Percentiles rank a stretch among this genome's conserved stretches.
Conservation (phyloP, 2,888 invertebrate species). For the Zootermopsis nevadensis region DNA sequence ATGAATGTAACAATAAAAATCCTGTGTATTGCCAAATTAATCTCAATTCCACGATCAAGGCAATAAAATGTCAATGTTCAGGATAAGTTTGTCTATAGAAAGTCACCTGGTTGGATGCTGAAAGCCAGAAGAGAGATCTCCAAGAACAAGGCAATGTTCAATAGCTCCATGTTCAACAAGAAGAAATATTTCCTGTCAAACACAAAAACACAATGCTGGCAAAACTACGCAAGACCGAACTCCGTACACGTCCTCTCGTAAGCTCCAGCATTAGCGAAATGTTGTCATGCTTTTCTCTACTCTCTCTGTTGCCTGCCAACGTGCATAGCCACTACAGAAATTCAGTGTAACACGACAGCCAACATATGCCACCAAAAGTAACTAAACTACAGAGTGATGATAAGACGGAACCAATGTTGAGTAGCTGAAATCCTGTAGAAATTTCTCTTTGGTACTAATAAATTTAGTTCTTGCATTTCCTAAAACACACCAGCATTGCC, state of each 20-base stretch:
- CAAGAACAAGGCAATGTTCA: not conserved
- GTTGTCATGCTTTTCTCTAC: not conserved
- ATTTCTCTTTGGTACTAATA: no score
- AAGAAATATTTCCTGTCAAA: not conserved
- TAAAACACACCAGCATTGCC: no score
- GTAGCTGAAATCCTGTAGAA: no score
- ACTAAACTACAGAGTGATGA: not conserved
- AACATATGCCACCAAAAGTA: not conserved
- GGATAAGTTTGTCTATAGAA: no score
- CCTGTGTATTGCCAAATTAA: no score
- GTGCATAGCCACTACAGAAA: not conserved
- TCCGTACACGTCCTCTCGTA: not conserved
- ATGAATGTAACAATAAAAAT: no score
- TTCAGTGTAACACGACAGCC: not conserved
- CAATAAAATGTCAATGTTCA: no score
- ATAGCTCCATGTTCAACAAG: not conserved
- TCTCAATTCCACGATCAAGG: no score
- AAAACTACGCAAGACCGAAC: no score
- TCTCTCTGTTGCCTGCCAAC: not conserved
- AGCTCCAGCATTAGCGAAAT: not conserved
- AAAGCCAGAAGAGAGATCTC: not conserved
- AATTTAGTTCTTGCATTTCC: no score
- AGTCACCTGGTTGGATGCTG: slow-evolving; percentile 9
- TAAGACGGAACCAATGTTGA: no score
- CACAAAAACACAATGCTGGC: not conserved